These are phyloP conservation scores for Elysia crispata DNA, from an alignment of 2,888 invertebrate genomes.

Conservation along the genomic window DNA sequence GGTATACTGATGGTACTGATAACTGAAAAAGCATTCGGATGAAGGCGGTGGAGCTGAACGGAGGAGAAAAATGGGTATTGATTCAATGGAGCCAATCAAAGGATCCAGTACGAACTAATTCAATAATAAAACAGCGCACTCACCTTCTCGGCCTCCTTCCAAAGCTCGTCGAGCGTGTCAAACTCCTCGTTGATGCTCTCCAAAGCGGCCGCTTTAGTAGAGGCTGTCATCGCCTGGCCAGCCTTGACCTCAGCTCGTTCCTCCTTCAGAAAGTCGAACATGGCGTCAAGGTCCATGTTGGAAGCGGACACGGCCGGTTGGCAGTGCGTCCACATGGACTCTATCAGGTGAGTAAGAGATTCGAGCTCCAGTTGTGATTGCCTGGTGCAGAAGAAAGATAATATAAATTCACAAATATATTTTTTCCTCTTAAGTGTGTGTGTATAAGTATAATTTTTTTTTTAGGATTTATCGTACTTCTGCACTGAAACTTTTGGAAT, in stretches of 20 bases:
- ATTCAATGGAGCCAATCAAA: no score
- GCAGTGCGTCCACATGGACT: conserved; percentile 71
- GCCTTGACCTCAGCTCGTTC: conserved; percentile 56
- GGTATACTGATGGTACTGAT: no score
- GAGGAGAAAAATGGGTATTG: no score
- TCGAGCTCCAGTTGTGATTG: conserved; percentile 69
- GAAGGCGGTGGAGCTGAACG: no score
- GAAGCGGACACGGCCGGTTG: conserved; percentile 68
- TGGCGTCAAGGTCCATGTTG: conserved; percentile 70
- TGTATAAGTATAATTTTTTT: no score
- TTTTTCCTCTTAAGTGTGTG: no score
- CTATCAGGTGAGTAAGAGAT: conserved; percentile 69
- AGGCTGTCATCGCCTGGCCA: conserved; percentile 32
- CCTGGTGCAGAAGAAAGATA: conserved; percentile 58
- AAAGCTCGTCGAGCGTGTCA: conserved; percentile 65
- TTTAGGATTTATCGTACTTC: no score
- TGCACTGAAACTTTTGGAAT: no score
- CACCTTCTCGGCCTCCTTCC: conserved; percentile 54
- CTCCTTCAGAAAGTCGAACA: conserved; percentile 70
- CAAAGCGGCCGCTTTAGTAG: conserved; percentile 61
- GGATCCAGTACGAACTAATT: no score
- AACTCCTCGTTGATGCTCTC: conserved; percentile 69
- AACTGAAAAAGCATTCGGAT: no score
- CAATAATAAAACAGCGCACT: neutral
- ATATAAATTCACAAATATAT: no score